Evolutionary conservation across 2,888 invertebrate species (phyloP).

Genomic region (Tanytarsus gracilentus): DNA sequence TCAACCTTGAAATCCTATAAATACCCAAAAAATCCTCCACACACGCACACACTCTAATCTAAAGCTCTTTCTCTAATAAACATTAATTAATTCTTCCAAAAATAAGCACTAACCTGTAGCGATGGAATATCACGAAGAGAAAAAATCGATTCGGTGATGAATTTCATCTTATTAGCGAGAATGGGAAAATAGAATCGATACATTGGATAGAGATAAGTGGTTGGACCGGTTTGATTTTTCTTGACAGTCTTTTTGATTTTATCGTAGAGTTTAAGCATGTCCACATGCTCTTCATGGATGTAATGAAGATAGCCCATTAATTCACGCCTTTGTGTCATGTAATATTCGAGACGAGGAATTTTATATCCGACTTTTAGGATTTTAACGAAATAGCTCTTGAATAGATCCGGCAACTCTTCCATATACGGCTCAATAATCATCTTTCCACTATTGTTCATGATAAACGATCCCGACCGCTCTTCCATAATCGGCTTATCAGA

Average conservation of each 20-base stretch:
- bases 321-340: slow-evolving; percentile 39
- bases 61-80: too few species aligned
- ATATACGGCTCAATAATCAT: slow-evolving; percentile 42
- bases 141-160: slow-evolving; percentile 40
- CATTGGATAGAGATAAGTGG: slow-evolving; percentile 40
- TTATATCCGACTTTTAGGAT: slow-evolving; percentile 41
- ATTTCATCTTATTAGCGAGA: slow-evolving; percentile 37
- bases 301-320: slow-evolving; percentile 37
- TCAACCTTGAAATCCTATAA: too few species aligned
- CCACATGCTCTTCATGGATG: slow-evolving; percentile 39
- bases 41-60: too few species aligned
- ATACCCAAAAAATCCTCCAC: too few species aligned
- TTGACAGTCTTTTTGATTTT: slow-evolving; percentile 38
- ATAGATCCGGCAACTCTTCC: slow-evolving; percentile 38
- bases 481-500: slow-evolving; percentile 22
- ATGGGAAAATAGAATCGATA: slow-evolving; percentile 41
- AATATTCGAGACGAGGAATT: slow-evolving; percentile 40
- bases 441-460: slow-evolving; percentile 37
- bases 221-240: slow-evolving; percentile 40
- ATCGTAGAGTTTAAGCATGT: slow-evolving; percentile 38
- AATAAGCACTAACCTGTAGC: slow-evolving; percentile 35
- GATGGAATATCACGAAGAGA: slow-evolving; percentile 38
- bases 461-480: slow-evolving; percentile 33
- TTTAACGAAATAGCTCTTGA: slow-evolving; percentile 38
- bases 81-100: neutral